Evolutionary conservation across 2,113 vertebrate genomes (phyloP).

Genomic region (Cricetomys ansorgei): DNA sequence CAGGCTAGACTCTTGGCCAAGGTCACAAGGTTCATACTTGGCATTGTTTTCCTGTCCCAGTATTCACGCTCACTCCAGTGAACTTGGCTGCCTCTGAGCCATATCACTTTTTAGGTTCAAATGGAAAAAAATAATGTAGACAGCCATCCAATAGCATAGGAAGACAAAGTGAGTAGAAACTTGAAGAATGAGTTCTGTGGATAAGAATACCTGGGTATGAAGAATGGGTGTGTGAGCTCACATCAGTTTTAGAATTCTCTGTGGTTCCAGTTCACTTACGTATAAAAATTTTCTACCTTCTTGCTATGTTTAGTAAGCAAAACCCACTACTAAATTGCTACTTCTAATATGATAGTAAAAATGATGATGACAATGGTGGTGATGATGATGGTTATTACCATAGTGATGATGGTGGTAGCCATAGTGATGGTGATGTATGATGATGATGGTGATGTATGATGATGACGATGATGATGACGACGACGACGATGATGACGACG

Average conservation of each 20-base stretch:
- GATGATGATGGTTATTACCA: not conserved
- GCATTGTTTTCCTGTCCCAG: not conserved
- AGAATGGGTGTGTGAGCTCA: not conserved
- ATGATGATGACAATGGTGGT: too few species aligned
- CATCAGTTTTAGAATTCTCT: not conserved
- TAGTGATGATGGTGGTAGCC: not conserved
- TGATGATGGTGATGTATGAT: not conserved
- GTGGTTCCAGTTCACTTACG: not conserved
- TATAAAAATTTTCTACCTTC: slow-evolving; percentile 22
- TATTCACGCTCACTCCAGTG: not conserved
- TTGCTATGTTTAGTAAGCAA: not conserved
- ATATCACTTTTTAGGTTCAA: not conserved
- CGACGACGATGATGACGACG: not conserved
- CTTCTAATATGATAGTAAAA: not conserved
- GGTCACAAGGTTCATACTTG: not conserved
- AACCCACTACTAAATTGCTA: not conserved
- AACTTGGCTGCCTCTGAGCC: not conserved
- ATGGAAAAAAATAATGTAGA: not conserved
- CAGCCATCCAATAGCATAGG: not conserved
- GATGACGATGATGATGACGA: not conserved
- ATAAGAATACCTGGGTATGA: not conserved
- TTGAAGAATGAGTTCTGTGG: not conserved
- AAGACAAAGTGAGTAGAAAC: not conserved
- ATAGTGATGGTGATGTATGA: not conserved
- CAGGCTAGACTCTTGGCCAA: not conserved